These are phyloP conservation scores for Coptotermes formosanus DNA, from an alignment of 1,140 invertebrate species.

Conservation along the genomic window DNA sequence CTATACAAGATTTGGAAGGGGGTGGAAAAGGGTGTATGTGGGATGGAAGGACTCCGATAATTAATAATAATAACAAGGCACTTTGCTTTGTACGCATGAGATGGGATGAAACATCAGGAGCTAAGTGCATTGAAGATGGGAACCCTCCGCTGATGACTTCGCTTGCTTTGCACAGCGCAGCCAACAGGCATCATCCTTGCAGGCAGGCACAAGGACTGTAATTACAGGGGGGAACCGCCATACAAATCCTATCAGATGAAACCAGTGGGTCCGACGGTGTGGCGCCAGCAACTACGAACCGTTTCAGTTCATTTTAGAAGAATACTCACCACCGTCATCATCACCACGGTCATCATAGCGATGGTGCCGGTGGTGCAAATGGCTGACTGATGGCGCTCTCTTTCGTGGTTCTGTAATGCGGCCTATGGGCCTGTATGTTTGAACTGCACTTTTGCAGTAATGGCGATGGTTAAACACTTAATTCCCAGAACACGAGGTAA, in stretches of 20 bases:
- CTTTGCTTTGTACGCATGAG: constrained; percentile 10
- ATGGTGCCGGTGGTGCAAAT: neutral
- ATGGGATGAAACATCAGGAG: neutral
- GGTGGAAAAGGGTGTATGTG: neutral
- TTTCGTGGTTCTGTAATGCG: neutral
- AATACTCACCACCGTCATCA: neutral
- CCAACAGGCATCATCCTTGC: neutral
- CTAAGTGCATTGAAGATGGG: neutral
- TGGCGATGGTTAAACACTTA: no score
- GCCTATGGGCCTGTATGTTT: no score
- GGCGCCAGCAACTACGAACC: neutral
- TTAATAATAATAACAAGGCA: constrained; percentile 20
- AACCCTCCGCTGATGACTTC: neutral
- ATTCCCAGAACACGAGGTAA: no score
- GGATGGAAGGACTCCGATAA: neutral
- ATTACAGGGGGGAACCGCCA: constrained; percentile 5
- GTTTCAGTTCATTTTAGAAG: neutral
- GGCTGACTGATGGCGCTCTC: neutral
- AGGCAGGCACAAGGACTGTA: neutral
- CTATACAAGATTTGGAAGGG: neutral
- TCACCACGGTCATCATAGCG: neutral
- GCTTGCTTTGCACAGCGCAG: neutral
- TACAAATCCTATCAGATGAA: neutral
- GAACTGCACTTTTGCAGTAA: no score
- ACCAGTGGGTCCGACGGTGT: neutral